These are phyloP conservation scores for Torymus texanus DNA, from an alignment of 2,888 invertebrate genomes.

Conservation along the genomic window DNA sequence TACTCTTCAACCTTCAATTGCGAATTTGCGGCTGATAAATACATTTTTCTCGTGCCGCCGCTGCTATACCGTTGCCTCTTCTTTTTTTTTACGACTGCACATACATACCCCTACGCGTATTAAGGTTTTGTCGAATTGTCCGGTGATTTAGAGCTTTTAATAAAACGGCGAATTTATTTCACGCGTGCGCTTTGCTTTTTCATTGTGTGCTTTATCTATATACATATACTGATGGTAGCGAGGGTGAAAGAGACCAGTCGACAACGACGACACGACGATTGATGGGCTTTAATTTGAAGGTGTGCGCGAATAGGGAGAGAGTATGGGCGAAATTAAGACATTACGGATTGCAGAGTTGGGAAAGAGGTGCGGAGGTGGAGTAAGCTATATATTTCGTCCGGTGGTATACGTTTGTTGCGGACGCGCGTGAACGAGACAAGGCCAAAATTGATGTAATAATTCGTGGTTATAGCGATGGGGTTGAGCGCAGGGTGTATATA, in stretches of 20 bases:
- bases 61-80: not conserved
- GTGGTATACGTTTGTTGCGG: constrained; percentile 17
- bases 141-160: constrained; percentile 55
- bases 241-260: not conserved
- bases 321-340: constrained; percentile 43
- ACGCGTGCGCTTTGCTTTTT: constrained; percentile 13
- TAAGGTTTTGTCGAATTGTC: constrained; percentile 49
- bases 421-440: constrained; percentile 3
- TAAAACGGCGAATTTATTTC: constrained; percentile 54
- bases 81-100: constrained; percentile 10
- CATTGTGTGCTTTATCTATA: not conserved
- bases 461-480: not conserved
- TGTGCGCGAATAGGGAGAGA: constrained; percentile 17
- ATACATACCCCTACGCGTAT: not conserved
- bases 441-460: constrained; percentile 36
- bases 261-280: constrained; percentile 35
- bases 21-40: constrained; percentile 53
- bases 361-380: no score
- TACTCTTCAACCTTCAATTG: constrained; percentile 51
- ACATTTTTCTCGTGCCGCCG: constrained; percentile 14
- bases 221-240: not conserved
- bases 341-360: not conserved
- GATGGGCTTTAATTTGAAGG: constrained; percentile 56
- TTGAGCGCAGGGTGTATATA: no score
- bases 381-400: no score